phyloP scores from a whole-genome alignment of 2,888 invertebrate species.

The Nemotelus nigrinus region DNA sequence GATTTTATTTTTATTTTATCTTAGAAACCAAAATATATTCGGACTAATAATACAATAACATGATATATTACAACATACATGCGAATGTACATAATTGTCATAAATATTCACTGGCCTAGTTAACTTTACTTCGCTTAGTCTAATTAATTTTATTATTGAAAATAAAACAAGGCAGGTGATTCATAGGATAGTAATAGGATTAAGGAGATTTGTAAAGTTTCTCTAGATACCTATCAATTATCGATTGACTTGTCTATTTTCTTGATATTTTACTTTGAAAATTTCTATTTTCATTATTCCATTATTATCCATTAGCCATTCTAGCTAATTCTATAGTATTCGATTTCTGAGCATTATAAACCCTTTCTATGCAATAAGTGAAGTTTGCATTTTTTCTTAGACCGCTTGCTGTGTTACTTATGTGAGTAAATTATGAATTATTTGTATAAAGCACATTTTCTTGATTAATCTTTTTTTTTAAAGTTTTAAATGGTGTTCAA shows the following conservation, averaged over 20 bases:
- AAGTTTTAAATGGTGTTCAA: slow-evolving; percentile 8
- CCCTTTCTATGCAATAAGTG: slow-evolving; percentile 19
- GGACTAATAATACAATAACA: slow-evolving; percentile 47
- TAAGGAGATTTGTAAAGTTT: slow-evolving; percentile 23
- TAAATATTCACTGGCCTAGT: slow-evolving; percentile 46
- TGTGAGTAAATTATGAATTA: slow-evolving; percentile 19
- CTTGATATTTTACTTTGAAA: slow-evolving; percentile 5
- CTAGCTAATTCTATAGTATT: too few species aligned
- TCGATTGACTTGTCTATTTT: not conserved
- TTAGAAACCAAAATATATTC: slow-evolving; percentile 46
- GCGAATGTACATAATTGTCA: slow-evolving; percentile 47
- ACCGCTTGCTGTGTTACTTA: not conserved
- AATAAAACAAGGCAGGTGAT: slow-evolving; percentile 47
- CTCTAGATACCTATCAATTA: slow-evolving; percentile 7
- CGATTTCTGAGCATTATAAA: slow-evolving; percentile 32
- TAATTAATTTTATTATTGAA: slow-evolving; percentile 30
- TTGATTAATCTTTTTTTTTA: slow-evolving; percentile 6
- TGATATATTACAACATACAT: slow-evolving; percentile 48
- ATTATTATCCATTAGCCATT: too few species aligned
- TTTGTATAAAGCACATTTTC: slow-evolving; percentile 39
- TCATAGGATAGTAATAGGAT: slow-evolving; percentile 35
- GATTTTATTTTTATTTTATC: slow-evolving; percentile 41
- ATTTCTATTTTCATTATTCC: too few species aligned
- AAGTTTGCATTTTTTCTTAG: not conserved
- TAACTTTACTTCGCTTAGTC: slow-evolving; percentile 44